Evolutionary conservation across 2,888 invertebrate genomes (phyloP), one percentile per base, ranked within the genome.

Genomic region (Scotopteryx bipunctaria): DNA sequence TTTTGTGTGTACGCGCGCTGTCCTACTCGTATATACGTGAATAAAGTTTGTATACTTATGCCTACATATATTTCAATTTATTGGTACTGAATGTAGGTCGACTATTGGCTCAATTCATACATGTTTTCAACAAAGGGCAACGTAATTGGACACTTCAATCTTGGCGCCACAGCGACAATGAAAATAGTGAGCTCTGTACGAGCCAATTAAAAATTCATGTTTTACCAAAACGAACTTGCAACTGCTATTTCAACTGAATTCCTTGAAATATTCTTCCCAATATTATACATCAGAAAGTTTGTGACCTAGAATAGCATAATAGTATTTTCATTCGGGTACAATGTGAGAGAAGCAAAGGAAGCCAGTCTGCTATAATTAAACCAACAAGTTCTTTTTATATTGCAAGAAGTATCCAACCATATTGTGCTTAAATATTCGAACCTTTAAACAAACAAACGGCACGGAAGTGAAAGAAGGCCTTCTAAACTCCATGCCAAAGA

Each of bases 61-160:
- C 63, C 64, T 59, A 60, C 60, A 59, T 63, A 35, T 58, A 35
- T 53, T 48, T 49, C 56, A 55, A 63, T 58, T 61, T 53, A 50
- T 45, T 36, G 60, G 43, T 51, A 43, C 46, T 58, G 55, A 53
- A 67, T 54, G 58, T 71, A 40, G 67, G 67, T 69, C 61, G 61
- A 63, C 55, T 51, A 51, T 51, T 40, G 33, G 23, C 27, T 9
- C 41, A 41, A 53, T 54, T 53, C 50, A 35, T 21, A 42, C 25
- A 21, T 16, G 33, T 27, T 35, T 38, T 48, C 1, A 44, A 54
- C 44, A 54, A 48, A 54, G 48, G 44, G 53, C 36, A 29, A 47
- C 31, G 23, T 54, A 48, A 54, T 54, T 54, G 54, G 54, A 31
- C 11, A 42, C 15, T 38, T 35, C 48, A 38, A 31, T 15, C 31